These are phyloP conservation scores for Castor canadensis DNA, from an alignment of 2,113 vertebrate species.

Conservation along the genomic window DNA sequence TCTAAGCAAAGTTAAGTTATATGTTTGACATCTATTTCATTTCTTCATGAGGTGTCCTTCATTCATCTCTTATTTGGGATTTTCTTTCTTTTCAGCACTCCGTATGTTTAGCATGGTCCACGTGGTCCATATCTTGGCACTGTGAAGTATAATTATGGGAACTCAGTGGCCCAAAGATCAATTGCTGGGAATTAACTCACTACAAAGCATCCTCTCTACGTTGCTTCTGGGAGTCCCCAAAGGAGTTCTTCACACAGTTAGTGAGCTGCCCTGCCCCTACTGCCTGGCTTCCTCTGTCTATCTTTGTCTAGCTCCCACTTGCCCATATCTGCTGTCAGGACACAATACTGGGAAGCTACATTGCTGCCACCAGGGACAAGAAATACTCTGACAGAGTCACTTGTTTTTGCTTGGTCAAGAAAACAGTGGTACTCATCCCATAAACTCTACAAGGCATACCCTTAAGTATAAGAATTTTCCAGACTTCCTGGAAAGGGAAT, in stretches of 20 bases:
- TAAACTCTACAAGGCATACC: not conserved
- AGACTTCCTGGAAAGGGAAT: not conserved
- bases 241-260: not conserved
- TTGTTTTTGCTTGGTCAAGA: not conserved
- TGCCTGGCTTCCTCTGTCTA: not conserved
- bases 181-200: not conserved
- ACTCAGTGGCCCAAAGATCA: too few relatives aligned
- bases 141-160: not conserved
- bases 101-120: not conserved
- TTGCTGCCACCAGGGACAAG: not conserved
- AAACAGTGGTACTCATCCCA: not conserved
- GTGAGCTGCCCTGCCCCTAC: not conserved
- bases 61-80: not conserved
- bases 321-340: not conserved
- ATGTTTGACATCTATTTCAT: not conserved
- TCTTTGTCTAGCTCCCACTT: not conserved
- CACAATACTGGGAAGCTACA: not conserved
- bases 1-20: not conserved
- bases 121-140: not conserved
- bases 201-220: not conserved
- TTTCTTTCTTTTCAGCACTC: not conserved
- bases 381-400: not conserved
- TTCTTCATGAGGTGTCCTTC: not conserved
- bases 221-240: not conserved
- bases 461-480: not conserved